Evolutionary conservation across 2,113 vertebrate species (phyloP), one percentile per base, ranked within the genome.

Genomic region (Microtus montanus): DNA sequence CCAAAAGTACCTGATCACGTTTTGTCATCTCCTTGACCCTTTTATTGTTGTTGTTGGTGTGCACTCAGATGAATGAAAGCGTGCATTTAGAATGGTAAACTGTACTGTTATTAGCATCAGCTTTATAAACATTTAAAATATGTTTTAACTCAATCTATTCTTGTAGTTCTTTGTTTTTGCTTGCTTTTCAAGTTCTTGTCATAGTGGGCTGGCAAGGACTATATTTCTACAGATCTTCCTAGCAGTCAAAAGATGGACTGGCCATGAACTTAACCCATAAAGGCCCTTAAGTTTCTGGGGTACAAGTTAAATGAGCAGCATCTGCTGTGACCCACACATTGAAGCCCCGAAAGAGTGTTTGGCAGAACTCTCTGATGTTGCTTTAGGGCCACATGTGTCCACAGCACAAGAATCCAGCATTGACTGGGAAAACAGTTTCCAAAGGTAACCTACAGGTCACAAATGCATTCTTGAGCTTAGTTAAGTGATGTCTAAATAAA

Each of bases 131-230:
- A 47, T 47, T 64, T 66, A 33, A 85, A 54, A 58, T 58, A 33
- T 33, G 2, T 90, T 95, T 94, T 54, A 88, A 73, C 85, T 90
- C 64, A 87, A 70, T 52, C 1, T 87, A 8, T 88, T 70, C 85
- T 74, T 91, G 28, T 85, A 63, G n/a, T 33, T 63, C 54, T 58
- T 58, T 12, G 12, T 84, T 70, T 89, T 77, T 78, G 7, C 7
- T 82, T 24, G 54, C 22, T 33, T 89, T 75, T 89, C 14, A 77
- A 61, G 8, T 73, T 61, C 30, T 71, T 63, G 17, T 10, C 26
- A 28, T n/a, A 35, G 47, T 4, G 2, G 6, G 9, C 22, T 41
- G 58, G 17, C 44, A 61, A 47, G 15, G 24, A 47, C 30, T 74
- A 11, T 73, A 28, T 70, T 84, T 33, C 28, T 28, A 1, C 2